These are phyloP conservation scores for Amia ocellicauda DNA, from an alignment of 2,113 vertebrate species.

Conservation along the genomic window DNA sequence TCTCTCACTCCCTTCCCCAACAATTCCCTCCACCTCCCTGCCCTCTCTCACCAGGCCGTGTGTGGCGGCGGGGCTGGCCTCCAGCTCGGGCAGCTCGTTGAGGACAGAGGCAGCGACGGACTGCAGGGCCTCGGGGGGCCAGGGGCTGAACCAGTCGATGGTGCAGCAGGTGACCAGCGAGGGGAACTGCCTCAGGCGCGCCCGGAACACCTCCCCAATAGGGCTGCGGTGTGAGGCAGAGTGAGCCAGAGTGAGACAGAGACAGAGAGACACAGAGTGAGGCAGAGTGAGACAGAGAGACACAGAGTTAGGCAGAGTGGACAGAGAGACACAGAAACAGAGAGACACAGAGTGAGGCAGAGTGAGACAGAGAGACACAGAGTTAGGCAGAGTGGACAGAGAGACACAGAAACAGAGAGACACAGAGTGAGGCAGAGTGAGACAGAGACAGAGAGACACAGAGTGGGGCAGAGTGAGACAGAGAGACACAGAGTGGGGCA, in stretches of 20 bases:
- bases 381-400: no score
- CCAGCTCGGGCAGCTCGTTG: constrained; percentile 70
- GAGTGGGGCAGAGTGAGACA: no score
- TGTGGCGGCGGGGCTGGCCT: constrained; percentile 41
- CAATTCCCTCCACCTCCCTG: neutral
- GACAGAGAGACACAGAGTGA: constrained; percentile 1
- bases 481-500: no score
- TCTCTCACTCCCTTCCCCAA: no score
- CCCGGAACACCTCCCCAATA: constrained; percentile 81
- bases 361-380: neutral
- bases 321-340: no score
- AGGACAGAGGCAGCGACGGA: constrained; percentile 78
- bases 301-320: neutral
- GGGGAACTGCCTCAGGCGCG: constrained; percentile 84
- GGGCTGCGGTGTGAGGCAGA: constrained; percentile 59
- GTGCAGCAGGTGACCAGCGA: constrained; percentile 90
- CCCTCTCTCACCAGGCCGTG: constrained; percentile 71
- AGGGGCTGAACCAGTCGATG: constrained; percentile 89
- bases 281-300: no score
- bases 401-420: no score
- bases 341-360: no score
- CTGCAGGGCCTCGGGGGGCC: constrained; percentile 83
- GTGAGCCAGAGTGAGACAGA: no score
- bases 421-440: no score
- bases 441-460: neutral